Conservation (phyloP, 2,888 invertebrate genomes). For the Teinopalpus imperialis region DNA sequence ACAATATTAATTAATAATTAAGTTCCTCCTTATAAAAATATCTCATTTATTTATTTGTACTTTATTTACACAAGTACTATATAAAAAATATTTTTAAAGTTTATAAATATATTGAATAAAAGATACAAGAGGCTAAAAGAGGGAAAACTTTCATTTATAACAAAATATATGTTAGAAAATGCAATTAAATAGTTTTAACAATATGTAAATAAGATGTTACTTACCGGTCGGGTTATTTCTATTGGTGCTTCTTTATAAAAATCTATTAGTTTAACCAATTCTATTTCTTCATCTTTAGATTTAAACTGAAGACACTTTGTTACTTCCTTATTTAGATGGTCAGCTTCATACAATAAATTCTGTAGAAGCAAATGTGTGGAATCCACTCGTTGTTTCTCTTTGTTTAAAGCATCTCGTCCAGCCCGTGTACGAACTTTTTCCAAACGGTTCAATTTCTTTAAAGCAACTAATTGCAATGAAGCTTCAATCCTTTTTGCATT, state of each 20-base stretch:
- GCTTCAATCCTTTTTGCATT: slow-evolving; percentile 87
- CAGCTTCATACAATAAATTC: slow-evolving; percentile 96
- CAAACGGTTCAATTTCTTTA: slow-evolving; percentile 94
- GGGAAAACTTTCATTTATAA: no score
- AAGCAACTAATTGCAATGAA: slow-evolving; percentile 88
- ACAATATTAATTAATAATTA: no score
- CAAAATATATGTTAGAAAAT: no score
- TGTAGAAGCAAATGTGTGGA: slow-evolving; percentile 94
- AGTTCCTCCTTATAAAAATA: no score
- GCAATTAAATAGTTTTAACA: no score
- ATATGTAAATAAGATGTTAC: no score
- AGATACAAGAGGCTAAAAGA: no score
- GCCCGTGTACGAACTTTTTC: slow-evolving; percentile 94
- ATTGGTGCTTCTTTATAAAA: slow-evolving; percentile 91
- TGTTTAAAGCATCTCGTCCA: slow-evolving; percentile 89
- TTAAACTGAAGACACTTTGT: slow-evolving; percentile 96
- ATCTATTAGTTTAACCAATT: slow-evolving; percentile 91
- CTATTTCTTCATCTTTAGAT: slow-evolving; percentile 96
- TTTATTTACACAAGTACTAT: no score
- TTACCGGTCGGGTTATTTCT: slow-evolving; percentile 85
- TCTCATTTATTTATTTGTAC: no score
- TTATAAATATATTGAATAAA: no score
- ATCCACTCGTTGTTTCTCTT: slow-evolving; percentile 94
- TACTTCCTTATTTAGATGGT: slow-evolving; percentile 97
- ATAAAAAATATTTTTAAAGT: no score